Evolutionary conservation across 2,888 invertebrate genomes (phyloP).

Genomic region (Lithophane ornitopus): DNA sequence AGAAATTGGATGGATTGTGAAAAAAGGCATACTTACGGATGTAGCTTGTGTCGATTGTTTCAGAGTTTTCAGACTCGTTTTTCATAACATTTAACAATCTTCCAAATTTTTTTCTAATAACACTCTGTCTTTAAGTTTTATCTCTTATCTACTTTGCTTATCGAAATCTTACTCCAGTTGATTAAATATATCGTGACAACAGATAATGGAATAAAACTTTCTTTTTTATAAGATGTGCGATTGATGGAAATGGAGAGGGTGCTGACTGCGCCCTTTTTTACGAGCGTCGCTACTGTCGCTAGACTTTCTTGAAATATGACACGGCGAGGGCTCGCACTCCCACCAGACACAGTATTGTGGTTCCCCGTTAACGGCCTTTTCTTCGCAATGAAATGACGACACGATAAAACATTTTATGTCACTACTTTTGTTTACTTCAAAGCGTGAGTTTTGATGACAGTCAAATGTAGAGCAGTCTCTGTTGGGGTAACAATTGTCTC

Average conservation of each 20-base stretch:
- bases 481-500: slow-evolving; percentile 73
- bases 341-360: slow-evolving; percentile 72
- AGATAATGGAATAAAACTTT: slow-evolving; percentile 44
- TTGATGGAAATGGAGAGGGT: slow-evolving; percentile 76
- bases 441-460: slow-evolving; percentile 76
- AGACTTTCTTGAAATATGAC: slow-evolving; percentile 85
- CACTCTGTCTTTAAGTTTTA: not conserved
- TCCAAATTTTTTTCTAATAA: not conserved
- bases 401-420: slow-evolving; percentile 86
- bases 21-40: not conserved
- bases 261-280: slow-evolving; percentile 82
- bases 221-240: slow-evolving; percentile 69
- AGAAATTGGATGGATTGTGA: slow-evolving; percentile 12
- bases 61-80: not conserved
- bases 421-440: slow-evolving; percentile 85
- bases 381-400: slow-evolving; percentile 70
- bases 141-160: slow-evolving; percentile 25
- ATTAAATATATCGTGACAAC: slow-evolving; percentile 50
- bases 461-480: slow-evolving; percentile 70
- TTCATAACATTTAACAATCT: not conserved
- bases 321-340: slow-evolving; percentile 70
- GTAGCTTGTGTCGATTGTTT: not conserved
- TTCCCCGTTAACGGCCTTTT: slow-evolving; percentile 69
- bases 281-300: slow-evolving; percentile 76
- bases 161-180: slow-evolving; percentile 41